These are phyloP conservation scores for Limnephilus marmoratus DNA, from an alignment of 2,888 invertebrate genomes.

Conservation along the genomic window DNA sequence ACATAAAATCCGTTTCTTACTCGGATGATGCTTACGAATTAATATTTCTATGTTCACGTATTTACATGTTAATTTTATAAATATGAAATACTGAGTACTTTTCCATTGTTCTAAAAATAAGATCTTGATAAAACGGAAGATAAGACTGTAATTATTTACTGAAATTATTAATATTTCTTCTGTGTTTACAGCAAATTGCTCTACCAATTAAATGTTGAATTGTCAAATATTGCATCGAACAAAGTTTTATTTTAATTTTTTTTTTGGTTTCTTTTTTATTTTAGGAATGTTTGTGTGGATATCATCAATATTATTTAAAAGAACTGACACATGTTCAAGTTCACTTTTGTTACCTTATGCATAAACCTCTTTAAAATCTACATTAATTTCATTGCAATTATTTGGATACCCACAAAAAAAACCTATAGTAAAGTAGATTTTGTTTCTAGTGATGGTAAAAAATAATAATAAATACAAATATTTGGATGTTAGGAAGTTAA, in stretches of 20 bases:
- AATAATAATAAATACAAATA: background rate
- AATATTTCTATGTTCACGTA: background rate
- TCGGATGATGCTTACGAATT: background rate
- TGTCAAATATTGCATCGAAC: slow-evolving; percentile 16
- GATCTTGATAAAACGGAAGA: background rate
- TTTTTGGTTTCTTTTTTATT: background rate
- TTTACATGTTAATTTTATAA: background rate
- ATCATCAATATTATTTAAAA: background rate
- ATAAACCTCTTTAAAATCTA: background rate
- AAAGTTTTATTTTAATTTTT: background rate
- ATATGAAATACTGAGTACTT: background rate
- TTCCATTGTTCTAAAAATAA: slow-evolving; percentile 2
- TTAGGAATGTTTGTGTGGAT: slow-evolving; percentile 2
- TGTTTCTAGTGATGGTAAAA: background rate
- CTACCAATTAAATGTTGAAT: background rate
- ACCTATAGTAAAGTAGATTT: background rate
- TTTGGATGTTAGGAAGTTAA: background rate
- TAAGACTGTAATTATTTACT: background rate
- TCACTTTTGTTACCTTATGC: background rate
- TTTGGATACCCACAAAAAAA: background rate
- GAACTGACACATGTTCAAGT: slow-evolving; percentile 8
- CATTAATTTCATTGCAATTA: background rate
- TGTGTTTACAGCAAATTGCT: background rate
- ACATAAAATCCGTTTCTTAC: background rate
- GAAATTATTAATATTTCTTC: background rate